These are phyloP conservation scores for Pseudorectes ferrugineus DNA, from an alignment of 2,113 vertebrate species.

Conservation along the genomic window DNA sequence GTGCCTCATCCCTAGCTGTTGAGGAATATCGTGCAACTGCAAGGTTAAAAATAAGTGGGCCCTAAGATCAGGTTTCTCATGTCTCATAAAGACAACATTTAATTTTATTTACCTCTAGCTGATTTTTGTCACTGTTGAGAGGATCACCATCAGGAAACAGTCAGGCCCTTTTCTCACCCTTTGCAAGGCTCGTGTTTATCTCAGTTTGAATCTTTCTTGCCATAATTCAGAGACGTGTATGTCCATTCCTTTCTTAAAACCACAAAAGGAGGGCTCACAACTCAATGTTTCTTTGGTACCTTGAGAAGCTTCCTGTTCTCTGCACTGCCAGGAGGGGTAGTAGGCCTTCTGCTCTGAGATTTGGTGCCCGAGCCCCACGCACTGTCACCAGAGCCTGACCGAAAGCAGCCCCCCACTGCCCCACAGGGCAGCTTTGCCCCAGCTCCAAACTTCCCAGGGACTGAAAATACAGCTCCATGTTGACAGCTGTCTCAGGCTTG, in stretches of 20 bases:
- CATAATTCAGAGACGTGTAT: background rate
- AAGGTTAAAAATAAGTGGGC: background rate
- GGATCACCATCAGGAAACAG: background rate
- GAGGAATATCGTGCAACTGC: background rate
- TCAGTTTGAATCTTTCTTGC: background rate
- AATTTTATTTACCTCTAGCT: background rate
- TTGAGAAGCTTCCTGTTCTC: background rate
- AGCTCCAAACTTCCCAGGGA: background rate
- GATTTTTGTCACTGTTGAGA: background rate
- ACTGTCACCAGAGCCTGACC: background rate
- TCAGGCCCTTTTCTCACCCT: background rate
- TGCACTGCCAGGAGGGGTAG: background rate
- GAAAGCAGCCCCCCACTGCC: background rate
- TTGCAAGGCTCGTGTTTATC: background rate
- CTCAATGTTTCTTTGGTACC: background rate
- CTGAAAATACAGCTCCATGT: background rate
- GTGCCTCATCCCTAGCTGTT: background rate
- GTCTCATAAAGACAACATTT: background rate
- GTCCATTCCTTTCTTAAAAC: background rate
- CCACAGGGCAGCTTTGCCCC: background rate
- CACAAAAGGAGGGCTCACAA: background rate
- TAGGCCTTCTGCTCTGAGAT: background rate
- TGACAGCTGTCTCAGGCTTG: background rate
- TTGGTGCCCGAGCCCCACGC: rapidly evolving
- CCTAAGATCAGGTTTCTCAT: background rate